Conservation (phyloP, 2,888 invertebrate genomes). For the Incurvaria masculella region DNA sequence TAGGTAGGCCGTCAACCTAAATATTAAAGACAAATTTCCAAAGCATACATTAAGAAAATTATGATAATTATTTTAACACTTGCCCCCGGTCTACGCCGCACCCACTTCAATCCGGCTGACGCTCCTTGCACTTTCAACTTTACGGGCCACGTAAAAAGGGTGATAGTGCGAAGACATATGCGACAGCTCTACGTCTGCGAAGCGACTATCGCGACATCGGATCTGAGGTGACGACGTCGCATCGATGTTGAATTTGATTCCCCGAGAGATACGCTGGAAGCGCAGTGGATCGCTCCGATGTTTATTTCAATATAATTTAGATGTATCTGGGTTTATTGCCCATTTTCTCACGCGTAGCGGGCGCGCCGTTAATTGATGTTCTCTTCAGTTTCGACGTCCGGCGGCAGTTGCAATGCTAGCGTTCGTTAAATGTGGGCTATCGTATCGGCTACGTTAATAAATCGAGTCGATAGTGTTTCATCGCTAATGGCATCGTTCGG, state of each 20-base stretch:
- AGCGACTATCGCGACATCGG: constrained; percentile 27
- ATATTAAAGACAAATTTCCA: no score
- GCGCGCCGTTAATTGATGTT: background rate
- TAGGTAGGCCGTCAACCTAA: no score
- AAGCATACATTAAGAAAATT: no score
- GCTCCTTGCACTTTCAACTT: background rate
- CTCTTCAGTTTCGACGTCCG: background rate
- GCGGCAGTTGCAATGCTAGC: background rate
- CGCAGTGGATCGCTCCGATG: background rate
- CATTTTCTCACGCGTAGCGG: constrained; percentile 45
- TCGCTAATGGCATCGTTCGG: no score
- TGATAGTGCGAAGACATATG: background rate
- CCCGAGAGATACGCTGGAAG: constrained; percentile 24
- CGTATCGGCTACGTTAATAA: no score
- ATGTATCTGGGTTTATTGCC: constrained; percentile 57
- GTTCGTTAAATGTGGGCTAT: no score
- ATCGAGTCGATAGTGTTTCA: no score
- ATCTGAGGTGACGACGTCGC: constrained; percentile 37
- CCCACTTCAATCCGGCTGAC: background rate
- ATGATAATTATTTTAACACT: no score
- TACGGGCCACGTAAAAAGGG: background rate
- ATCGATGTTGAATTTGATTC: constrained; percentile 47
- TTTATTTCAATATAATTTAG: constrained; percentile 49
- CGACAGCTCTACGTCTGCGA: no score
- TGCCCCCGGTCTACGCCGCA: no score